Conservation (phyloP, 2,113 vertebrate genomes). For the Tachysurus vachellii region DNA sequence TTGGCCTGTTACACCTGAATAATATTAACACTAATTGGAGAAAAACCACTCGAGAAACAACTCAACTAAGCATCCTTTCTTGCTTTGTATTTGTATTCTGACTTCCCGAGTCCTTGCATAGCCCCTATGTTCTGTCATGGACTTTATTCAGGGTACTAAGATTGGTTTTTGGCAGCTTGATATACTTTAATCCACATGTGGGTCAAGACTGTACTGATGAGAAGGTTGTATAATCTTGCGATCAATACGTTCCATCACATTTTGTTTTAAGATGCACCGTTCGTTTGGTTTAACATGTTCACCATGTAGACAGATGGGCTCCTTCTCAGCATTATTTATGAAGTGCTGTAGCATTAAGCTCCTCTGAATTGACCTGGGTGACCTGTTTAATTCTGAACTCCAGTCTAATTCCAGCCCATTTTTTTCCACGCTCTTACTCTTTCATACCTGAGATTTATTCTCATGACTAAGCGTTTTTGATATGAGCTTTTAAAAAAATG, state of each 20-base stretch:
- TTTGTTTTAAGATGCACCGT: conserved; percentile 12
- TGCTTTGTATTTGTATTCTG: neutral
- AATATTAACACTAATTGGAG: conserved; percentile 50
- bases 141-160: neutral
- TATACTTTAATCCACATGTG: conserved; percentile 17
- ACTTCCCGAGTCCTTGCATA: neutral
- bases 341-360: conserved; percentile 1
- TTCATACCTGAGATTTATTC: neutral
- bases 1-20: conserved; percentile 18
- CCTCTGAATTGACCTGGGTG: neutral
- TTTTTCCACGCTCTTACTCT: neutral
- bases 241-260: conserved; percentile 32
- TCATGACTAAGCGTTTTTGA: neutral
- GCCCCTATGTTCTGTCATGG: neutral
- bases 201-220: conserved; percentile 20
- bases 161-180: neutral
- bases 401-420: neutral
- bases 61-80: neutral
- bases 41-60: neutral
- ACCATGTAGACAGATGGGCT: neutral
- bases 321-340: neutral
- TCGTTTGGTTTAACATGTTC: neutral
- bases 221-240: conserved; percentile 11
- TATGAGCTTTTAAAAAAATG: neutral
- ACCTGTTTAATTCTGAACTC: conserved; percentile 2